A percentile compares a stretch with the other conserved stretches of the same genome.
Evolutionary conservation across 1,140 invertebrate species (phyloP).

Genomic region (Calliopsis andreniformis): DNA sequence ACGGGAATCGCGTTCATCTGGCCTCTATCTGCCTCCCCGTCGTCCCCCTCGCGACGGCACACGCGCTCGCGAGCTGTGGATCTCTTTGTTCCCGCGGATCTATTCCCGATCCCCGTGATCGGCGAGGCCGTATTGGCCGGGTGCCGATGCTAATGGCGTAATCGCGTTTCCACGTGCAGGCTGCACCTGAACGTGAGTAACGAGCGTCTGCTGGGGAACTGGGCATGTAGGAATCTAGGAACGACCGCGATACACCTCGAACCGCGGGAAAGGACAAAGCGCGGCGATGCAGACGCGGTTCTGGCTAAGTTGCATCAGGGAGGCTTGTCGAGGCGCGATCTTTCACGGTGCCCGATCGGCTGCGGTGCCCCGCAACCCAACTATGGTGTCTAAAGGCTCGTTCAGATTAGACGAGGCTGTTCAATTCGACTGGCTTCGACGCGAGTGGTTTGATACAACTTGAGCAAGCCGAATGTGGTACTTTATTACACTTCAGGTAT

Average conservation of each 20-base stretch:
- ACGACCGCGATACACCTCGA: slow-evolving; percentile 19
- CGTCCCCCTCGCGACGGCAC: slow-evolving; percentile 4
- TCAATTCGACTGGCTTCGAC: no score
- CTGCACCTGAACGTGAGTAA: slow-evolving; percentile 77
- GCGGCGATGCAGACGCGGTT: slow-evolving; percentile 18
- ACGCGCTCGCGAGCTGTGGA: slow-evolving; percentile 58
- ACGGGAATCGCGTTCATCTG: slow-evolving; percentile 44
- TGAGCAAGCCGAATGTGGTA: no score
- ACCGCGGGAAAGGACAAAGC: slow-evolving; percentile 57
- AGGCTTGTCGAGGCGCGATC: slow-evolving; percentile 31
- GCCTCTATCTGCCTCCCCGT: slow-evolving; percentile 27
- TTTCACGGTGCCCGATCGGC: background rate
- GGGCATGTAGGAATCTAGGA: slow-evolving; percentile 54
- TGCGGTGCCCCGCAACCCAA: background rate
- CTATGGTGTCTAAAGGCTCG: no score
- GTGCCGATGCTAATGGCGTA: slow-evolving; percentile 57
- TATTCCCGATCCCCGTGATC: slow-evolving; percentile 46
- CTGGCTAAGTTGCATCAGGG: slow-evolving; percentile 48
- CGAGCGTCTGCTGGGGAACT: slow-evolving; percentile 57
- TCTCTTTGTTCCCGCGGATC: slow-evolving; percentile 73
- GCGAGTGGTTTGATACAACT: no score
- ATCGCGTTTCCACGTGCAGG: slow-evolving; percentile 72
- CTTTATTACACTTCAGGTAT: no score
- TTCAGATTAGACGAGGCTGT: no score
- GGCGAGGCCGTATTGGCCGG: slow-evolving; percentile 8